Conservation (phyloP, 2,888 invertebrate genomes). For the Clivina fossor region DNA sequence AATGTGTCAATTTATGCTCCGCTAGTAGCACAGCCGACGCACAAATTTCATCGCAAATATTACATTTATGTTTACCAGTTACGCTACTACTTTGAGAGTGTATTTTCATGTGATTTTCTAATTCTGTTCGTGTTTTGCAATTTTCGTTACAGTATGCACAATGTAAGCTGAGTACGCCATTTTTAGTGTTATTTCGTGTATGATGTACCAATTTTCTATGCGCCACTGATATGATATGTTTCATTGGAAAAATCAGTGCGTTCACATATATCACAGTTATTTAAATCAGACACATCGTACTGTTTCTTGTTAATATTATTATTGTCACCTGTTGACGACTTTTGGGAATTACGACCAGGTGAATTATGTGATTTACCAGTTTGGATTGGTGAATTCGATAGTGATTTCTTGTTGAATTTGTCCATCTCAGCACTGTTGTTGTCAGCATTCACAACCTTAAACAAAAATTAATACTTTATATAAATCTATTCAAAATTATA, state of each 20-base stretch:
- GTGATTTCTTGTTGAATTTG: conserved; percentile 23
- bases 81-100: conserved; percentile 59
- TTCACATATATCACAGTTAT: conserved; percentile 74
- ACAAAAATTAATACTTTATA: not conserved
- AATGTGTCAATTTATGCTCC: conserved; percentile 91
- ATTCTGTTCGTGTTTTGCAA: conserved; percentile 81
- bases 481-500: not conserved
- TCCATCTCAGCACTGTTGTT: conserved; percentile 19
- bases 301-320: conserved; percentile 48
- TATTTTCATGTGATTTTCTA: conserved; percentile 88
- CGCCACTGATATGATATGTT: conserved; percentile 62
- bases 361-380: conserved; percentile 6
- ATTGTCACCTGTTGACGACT: conserved; percentile 48
- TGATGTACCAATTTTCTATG: conserved; percentile 67
- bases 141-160: conserved; percentile 94
- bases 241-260: conserved; percentile 68
- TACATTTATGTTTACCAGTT: conserved; percentile 85
- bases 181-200: conserved; percentile 55
- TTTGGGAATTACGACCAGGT: conserved; percentile 16
- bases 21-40: conserved; percentile 82
- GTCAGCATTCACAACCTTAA: conserved; percentile 16
- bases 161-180: conserved; percentile 69
- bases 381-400: conserved; percentile 25
- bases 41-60: conserved; percentile 91
- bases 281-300: conserved; percentile 22